phyloP scores from a whole-genome alignment of 1,140 invertebrate species.

The Drosophila persimilis region DNA sequence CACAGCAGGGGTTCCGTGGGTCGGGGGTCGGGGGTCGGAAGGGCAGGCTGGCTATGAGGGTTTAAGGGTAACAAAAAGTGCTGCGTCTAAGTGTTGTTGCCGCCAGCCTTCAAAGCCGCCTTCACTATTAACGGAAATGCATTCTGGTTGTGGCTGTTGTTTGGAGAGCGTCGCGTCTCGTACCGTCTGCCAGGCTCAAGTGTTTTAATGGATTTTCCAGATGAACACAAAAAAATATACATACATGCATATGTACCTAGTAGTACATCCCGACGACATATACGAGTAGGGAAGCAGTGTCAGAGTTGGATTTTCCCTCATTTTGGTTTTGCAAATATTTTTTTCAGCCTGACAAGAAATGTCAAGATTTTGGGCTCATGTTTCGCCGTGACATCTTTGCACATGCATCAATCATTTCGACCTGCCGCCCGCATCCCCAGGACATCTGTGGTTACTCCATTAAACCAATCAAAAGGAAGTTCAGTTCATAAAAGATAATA shows the following conservation, averaged over 20 bases:
- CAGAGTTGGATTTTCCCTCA: conserved; percentile 19
- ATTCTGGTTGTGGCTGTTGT: conserved; percentile 54
- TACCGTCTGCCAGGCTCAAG: conserved; percentile 60
- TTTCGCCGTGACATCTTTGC: conserved; percentile 45
- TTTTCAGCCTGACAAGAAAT: conserved; percentile 34
- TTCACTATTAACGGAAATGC: conserved; percentile 74
- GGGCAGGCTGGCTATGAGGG: conserved; percentile 7
- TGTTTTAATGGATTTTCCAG: conserved; percentile 76
- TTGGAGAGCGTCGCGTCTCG: conserved; percentile 44
- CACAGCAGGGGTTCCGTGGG: not conserved
- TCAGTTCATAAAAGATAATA: conserved; percentile 81
- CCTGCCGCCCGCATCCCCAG: not conserved
- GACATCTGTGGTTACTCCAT: conserved; percentile 31
- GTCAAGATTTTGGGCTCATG: conserved; percentile 65
- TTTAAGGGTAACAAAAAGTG: conserved; percentile 55
- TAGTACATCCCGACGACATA: too few relatives aligned
- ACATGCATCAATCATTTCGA: conserved; percentile 68
- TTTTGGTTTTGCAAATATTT: not conserved
- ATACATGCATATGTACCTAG: not conserved
- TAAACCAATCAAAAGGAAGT: conserved; percentile 62
- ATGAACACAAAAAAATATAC: conserved; percentile 16
- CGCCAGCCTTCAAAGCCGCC: conserved; percentile 70
- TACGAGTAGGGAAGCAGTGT: not conserved
- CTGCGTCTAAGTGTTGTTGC: conserved; percentile 67
- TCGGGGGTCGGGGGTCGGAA: not conserved